Percentiles rank a stretch among this genome's conserved stretches.
These are phyloP conservation scores for Lampropteryx suffumata DNA, from an alignment of 2,888 invertebrate species.

Conservation along the genomic window DNA sequence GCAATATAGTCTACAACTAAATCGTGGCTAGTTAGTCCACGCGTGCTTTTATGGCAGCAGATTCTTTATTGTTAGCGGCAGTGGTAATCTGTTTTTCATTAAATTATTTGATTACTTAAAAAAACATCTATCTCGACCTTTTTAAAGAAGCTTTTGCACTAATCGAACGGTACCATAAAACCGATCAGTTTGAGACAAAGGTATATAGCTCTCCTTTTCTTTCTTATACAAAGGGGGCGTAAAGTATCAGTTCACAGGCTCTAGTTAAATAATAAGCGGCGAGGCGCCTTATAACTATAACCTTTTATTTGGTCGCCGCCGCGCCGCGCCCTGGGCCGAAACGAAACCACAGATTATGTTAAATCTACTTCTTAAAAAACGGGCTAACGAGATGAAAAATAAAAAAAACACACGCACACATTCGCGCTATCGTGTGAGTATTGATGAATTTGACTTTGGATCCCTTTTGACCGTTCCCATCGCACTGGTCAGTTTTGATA, in stretches of 20 bases:
- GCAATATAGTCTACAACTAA: slow-evolving; percentile 68
- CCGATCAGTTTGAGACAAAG: slow-evolving; percentile 37
- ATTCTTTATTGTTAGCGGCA: slow-evolving; percentile 25
- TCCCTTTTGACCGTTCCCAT: slow-evolving; percentile 42
- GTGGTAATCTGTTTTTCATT: slow-evolving; percentile 21
- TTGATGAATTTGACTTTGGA: slow-evolving; percentile 59
- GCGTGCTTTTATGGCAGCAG: slow-evolving; percentile 29
- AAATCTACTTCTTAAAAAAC: slow-evolving; percentile 39
- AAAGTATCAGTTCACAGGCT: slow-evolving; percentile 67
- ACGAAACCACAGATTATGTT: slow-evolving; percentile 43
- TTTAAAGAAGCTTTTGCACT: slow-evolving; percentile 1
- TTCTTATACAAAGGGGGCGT: slow-evolving; percentile 61
- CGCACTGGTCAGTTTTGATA: slow-evolving; percentile 19
- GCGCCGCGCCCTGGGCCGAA: slow-evolving; percentile 58
- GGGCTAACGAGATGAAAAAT: slow-evolving; percentile 67
- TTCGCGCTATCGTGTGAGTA: slow-evolving; percentile 54
- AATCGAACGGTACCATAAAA: slow-evolving; percentile 22
- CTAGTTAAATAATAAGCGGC: slow-evolving; percentile 80
- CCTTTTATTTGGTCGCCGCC: slow-evolving; percentile 68
- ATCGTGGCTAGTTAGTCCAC: slow-evolving; percentile 64
- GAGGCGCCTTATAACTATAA: slow-evolving; percentile 74
- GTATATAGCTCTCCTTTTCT: slow-evolving; percentile 47
- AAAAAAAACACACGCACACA: slow-evolving; percentile 64
- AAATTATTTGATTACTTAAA: slow-evolving; percentile 10
- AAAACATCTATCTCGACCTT: background rate